These are phyloP conservation scores for Gracilinanus agilis DNA, from an alignment of 2,113 vertebrate species.

Conservation along the genomic window DNA sequence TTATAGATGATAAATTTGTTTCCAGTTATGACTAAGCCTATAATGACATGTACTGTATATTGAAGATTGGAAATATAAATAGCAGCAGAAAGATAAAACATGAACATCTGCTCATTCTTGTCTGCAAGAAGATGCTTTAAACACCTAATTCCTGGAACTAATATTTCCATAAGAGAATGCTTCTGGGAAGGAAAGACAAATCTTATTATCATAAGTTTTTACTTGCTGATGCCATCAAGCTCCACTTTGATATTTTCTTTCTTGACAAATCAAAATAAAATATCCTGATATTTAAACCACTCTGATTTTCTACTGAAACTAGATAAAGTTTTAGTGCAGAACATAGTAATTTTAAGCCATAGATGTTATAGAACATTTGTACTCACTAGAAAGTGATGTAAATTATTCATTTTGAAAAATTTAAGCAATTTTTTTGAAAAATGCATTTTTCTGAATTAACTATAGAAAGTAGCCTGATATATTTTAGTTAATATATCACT, in stretches of 20 bases:
- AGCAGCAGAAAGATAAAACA: neutral
- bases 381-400: neutral
- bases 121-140: neutral
- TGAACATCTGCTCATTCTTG: neutral
- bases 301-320: neutral
- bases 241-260: neutral
- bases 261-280: neutral
- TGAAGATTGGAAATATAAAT: neutral
- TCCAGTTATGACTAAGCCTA: neutral
- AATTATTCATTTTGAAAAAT: neutral
- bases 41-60: neutral
- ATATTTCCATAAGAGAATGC: neutral
- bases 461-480: neutral
- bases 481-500: neutral
- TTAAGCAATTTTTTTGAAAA: neutral
- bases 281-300: neutral
- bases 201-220: slow-evolving; percentile 7
- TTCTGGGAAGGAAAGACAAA: neutral
- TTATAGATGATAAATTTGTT: neutral
- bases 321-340: neutral
- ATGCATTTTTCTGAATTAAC: neutral
- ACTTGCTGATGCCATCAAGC: neutral
- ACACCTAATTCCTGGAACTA: slow-evolving; percentile 1
- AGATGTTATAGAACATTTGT: neutral
- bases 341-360: neutral